Evolutionary conservation across 2,797 vertebrate species (phyloP), one percentile per base, ranked within the genome.

Genomic region (Epinephelus awoara): DNA sequence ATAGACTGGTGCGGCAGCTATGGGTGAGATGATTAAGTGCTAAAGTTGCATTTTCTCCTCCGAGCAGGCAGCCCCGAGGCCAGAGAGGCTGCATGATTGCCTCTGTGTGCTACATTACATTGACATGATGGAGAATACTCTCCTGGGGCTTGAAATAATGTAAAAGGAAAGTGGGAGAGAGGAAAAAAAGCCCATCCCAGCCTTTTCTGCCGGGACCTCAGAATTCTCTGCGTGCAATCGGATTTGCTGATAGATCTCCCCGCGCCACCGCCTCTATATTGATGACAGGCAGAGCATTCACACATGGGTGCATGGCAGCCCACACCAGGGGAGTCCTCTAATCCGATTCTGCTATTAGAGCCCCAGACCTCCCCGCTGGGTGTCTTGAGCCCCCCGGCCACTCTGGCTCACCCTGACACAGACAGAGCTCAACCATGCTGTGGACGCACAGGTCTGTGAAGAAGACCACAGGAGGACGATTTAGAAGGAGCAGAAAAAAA

Each of bases 91-190:
- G 91, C 90, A 90, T 94, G 94, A 96, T 95, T 94, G 91, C 92
- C 89, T 94, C 91, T 89, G 91, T 93, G 92, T 92, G 93, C 92
- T 93, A 93, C 93, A 94, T 95, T 94, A 94, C 91, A 85, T 89
- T 90, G 92, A 93, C 93, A 94, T 93, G 92, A 95, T 94, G 88
- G 93, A 93, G 92, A 93, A 91, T 92, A 88, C 91, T 94, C 94
- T 94, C 93, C 93, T 79, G 93, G 92, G 94, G 93, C 87, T 90
- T 78, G 80, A 93, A 92, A 95, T 95, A 94, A 94, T 94, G 92
- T 94, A 93, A 92, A 92, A 92, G 83, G 90, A 92, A 92, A 93
- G 87, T 83, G 82, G 82, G 85, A 77, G 75, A 63, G 81, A 59
- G 73, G 72, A 29, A 65, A 51, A 57, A 65, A 81, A 84, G 73